These are phyloP conservation scores for Nemurella pictetii DNA, from an alignment of 2,888 invertebrate species.

Conservation along the genomic window DNA sequence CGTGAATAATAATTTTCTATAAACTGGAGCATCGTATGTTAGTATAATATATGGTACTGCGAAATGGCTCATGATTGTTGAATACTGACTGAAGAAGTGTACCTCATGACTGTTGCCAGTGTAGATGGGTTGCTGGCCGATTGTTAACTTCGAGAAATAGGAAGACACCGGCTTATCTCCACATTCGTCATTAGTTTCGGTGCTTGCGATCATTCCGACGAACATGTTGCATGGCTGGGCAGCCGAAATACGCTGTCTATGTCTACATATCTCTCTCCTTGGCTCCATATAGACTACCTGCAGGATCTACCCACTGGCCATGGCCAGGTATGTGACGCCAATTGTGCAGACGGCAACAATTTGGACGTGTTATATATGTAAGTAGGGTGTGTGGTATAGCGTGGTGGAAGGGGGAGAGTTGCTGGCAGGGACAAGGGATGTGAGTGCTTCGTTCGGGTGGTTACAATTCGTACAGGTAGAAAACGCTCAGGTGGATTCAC, in stretches of 20 bases:
- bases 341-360: conserved; percentile 1
- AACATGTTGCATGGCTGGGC: neutral
- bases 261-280: neutral
- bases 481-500: neutral
- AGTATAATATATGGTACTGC: neutral
- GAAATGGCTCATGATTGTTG: too few species aligned
- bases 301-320: too few species aligned
- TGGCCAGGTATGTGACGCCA: conserved; percentile 7
- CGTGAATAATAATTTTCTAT: too few species aligned
- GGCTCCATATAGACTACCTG: neutral
- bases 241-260: too few species aligned
- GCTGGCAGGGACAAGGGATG: conserved; percentile 12
- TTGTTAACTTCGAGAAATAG: neutral
- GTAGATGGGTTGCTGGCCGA: neutral
- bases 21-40: too few species aligned
- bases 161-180: neutral
- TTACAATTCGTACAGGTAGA: conserved; percentile 10
- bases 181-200: neutral
- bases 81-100: too few species aligned
- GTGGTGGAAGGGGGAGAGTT: neutral
- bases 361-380: conserved; percentile 6
- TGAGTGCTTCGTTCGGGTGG: conserved; percentile 13
- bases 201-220: too few species aligned
- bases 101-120: neutral
- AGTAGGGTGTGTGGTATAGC: conserved; percentile 1